Percentiles rank a stretch among this genome's conserved stretches.
Evolutionary conservation across 92 coral and sea anemone genomes (phyloP).

Genomic region (Bergia puertoricense): DNA sequence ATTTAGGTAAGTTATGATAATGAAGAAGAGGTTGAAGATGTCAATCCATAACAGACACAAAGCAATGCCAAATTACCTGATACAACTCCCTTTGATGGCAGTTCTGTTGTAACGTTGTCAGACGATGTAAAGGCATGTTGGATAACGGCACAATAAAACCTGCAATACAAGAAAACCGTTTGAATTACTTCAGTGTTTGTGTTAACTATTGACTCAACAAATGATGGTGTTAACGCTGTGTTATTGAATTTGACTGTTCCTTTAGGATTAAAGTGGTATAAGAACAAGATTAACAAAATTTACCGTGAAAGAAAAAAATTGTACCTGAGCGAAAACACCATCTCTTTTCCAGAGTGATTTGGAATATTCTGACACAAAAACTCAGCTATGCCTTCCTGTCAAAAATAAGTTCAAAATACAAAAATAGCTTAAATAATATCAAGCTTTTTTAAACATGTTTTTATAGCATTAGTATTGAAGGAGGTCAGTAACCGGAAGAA

Average conservation of each 20-base stretch:
- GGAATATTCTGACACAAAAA: conserved; percentile 27
- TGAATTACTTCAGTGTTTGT: not conserved
- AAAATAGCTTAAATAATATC: not conserved
- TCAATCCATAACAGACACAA: not conserved
- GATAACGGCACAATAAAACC: conserved; percentile 6
- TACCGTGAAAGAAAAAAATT: not conserved
- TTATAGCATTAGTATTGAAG: too few species aligned
- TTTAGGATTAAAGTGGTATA: not conserved
- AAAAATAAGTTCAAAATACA: not conserved
- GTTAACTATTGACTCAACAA: not conserved
- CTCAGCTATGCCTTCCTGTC: conserved; percentile 14
- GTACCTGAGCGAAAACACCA: conserved; percentile 41
- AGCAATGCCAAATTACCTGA: not conserved
- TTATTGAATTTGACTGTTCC: not conserved
- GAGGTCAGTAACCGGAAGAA: too few species aligned
- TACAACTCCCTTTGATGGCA: not conserved
- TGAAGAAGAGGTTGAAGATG: not conserved
- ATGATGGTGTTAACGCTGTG: not conserved
- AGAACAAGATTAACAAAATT: not conserved
- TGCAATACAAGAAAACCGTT: not conserved
- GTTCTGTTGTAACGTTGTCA: conserved; percentile 7
- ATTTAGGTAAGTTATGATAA: not conserved
- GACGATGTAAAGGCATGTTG: conserved; percentile 12
- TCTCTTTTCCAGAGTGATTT: conserved; percentile 27
- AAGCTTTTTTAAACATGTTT: conserved; percentile 7